Evolutionary conservation across 2,888 invertebrate species (phyloP), one percentile per base, ranked within the genome.

Genomic region (Silvanus unidentatus): DNA sequence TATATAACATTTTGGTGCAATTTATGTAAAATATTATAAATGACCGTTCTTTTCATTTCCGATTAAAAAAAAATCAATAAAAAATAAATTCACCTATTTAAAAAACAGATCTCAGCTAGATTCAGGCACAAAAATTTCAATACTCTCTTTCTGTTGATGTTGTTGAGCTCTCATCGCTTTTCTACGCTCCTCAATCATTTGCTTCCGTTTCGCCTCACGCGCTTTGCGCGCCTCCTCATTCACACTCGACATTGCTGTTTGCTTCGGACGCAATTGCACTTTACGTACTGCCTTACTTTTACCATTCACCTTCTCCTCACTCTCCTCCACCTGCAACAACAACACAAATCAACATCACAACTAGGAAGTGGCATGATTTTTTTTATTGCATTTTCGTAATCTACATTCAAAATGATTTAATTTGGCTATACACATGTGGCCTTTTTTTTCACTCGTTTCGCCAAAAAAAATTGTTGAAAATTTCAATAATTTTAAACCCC

Each of bases 121-220:
- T 64, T 72, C 70, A 47, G 71, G 69, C 57, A 69, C 70, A 53
- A 65, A 73, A 55, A 73, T 71, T 70, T 73, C 70, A 54, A 73
- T 70, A 54, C 52, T 60, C 47, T 64, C 49, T 50, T 62, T 52
- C 27, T 56, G 59, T 35, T 58, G 56, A 13, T 52, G 44, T 29
- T 50, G 53, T 13, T 61, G 52, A 22, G 57, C 52, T 57, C 66
- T 66, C 76, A 80, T 78, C 6, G 77, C 81, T 52, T 76, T 75
- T 65, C 88, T 78, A 68, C 77, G 82, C 63, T 77, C 86, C 59
- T 91, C 91, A 53, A 92, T 70, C 77, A 94, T 78, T 58, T 86
- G 85, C 58, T 86, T 85, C 50, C 93, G 77, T 34, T 88, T 87
- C 0, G 80, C 78, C 63, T 86, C 88, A 1, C 84, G 73, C 55